A percentile compares a stretch with the other conserved stretches of the same genome.
Evolutionary conservation across 2,888 invertebrate genomes (phyloP).

Genomic region (Eupithecia pulchellata): DNA sequence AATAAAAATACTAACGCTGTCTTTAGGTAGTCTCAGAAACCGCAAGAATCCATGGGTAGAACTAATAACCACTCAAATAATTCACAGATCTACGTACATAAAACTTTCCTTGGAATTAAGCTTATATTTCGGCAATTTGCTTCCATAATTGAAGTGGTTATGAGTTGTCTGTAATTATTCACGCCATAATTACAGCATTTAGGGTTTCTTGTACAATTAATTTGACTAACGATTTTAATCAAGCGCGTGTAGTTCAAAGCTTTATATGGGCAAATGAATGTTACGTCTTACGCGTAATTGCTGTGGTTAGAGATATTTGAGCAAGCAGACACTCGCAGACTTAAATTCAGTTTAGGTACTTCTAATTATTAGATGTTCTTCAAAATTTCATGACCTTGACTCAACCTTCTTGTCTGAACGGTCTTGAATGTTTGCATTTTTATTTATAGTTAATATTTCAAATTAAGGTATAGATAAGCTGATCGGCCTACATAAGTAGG

Average conservation of each 20-base stretch:
- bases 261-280: constrained; percentile 2
- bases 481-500: too few species aligned
- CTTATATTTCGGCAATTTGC: constrained; percentile 22
- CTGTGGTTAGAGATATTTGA: not conserved
- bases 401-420: too few species aligned
- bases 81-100: not conserved
- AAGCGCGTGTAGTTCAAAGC: constrained; percentile 20
- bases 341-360: not conserved
- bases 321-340: not conserved
- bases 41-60: not conserved
- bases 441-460: too few species aligned
- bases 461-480: too few species aligned
- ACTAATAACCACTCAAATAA: not conserved
- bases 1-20: too few species aligned
- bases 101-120: not conserved
- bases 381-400: too few species aligned
- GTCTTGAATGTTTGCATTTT: too few species aligned
- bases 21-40: too few species aligned
- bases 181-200: constrained; percentile 32
- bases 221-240: constrained; percentile 44
- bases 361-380: too few species aligned
- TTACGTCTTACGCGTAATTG: not conserved
- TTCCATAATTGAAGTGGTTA: constrained; percentile 29
- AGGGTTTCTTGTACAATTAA: constrained; percentile 34
- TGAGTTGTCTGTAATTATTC: constrained; percentile 32